Evolutionary conservation across 2,888 invertebrate species (phyloP), one percentile per base, ranked within the genome.

Genomic region (Phortica magna): DNA sequence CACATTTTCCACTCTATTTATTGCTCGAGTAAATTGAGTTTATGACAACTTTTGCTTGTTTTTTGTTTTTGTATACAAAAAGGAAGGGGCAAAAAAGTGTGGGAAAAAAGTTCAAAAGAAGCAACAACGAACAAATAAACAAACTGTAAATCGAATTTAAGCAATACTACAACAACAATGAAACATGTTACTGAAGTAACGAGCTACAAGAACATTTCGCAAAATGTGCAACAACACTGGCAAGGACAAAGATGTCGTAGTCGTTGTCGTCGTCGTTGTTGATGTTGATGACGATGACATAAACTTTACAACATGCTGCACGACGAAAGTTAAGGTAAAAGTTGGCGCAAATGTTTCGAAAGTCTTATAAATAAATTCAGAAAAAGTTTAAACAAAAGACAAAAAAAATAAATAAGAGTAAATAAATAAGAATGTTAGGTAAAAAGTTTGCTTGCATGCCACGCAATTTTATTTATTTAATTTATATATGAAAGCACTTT

Each of bases 1-100:
- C 83, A 83, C 79, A 82, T 83, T 83, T 84, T 84, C 83, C 81
- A 83, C 82, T 84, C 82, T 83, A 84, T 83, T 84, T 84, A 81
- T 82, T 84, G 79, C 79, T 76, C 48, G 74, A 80, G 76, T 78
- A 84, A 83, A 84, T 83, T 83, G 80, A 84, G 83, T 83, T 84
- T 84, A 82, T 78, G 81, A 84, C 83, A 83, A 83, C 83, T 83
- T 78, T 77, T 70, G 74, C 57, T 79, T 72, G n/a, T 78, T 75
- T 70, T 78, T 19, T 61, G 48, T 67, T 71, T 70, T 76, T 75
- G 75, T 78, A 80, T 76, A 77, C 77, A 77, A 73, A 59, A 68
- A 71, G 67, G 74, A 67, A 43, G 74, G 73, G 43, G 73, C 74
- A 73, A 72, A 68, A 7, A 55, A 73, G 61, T 22, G 22, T 17